These are phyloP conservation scores for Polyommatus iphigenia DNA, from an alignment of 2,888 invertebrate species.

Conservation along the genomic window DNA sequence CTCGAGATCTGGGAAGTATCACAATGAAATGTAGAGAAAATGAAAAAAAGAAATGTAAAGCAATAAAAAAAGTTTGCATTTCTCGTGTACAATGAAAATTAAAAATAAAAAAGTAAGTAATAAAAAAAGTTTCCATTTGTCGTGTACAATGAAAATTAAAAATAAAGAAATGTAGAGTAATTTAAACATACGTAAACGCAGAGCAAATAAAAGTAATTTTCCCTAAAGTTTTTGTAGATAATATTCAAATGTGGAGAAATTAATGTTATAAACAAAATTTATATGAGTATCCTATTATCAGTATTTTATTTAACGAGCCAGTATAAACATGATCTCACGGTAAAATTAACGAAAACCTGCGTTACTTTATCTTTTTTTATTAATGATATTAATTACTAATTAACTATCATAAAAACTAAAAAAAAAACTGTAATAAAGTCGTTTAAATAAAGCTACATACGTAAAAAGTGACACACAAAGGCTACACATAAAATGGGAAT, in stretches of 20 bases:
- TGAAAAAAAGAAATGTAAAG: neutral
- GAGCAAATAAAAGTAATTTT: neutral
- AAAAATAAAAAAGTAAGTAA: neutral
- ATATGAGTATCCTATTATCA: neutral
- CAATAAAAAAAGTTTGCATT: neutral
- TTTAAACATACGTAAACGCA: neutral
- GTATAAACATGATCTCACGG: neutral
- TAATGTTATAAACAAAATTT: neutral
- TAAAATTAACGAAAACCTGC: neutral
- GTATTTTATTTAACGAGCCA: neutral
- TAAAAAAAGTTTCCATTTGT: neutral
- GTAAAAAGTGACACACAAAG: constrained; percentile 1
- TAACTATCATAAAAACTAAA: neutral
- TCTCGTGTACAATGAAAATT: neutral
- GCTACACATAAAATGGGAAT: constrained; percentile 23
- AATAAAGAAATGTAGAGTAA: neutral
- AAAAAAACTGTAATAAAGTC: neutral
- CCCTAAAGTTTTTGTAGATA: neutral
- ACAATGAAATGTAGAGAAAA: neutral
- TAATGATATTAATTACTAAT: neutral
- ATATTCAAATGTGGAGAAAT: neutral
- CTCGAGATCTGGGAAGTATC: neutral
- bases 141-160: neutral
- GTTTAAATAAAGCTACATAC: neutral
- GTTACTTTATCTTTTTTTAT: neutral